Evolutionary conservation across 1,140 invertebrate species (phyloP), one percentile per base, ranked within the genome.

Genomic region (Zaprionus africanus): DNA sequence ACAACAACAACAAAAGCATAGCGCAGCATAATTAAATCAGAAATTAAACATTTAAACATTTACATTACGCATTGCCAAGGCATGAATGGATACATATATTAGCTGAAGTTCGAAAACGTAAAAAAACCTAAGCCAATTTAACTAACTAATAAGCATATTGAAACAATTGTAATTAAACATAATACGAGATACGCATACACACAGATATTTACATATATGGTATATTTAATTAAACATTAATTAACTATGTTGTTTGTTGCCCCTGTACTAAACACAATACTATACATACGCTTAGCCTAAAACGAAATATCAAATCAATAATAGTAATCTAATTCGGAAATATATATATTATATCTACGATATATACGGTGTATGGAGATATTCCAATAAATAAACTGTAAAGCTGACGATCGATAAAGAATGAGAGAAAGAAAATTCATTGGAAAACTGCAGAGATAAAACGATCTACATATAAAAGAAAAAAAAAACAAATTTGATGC

Each of bases 161-260:
- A 62, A 68, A 61, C 31, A 65, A 60, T 72, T 76, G 68, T 77
- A 79, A 72, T 79, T 64, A 71, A 71, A 38, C 56, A 63, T 60
- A 74, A 69, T 54, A 66, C 34, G 7, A 49, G 43, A 76, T 49
- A 69, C 36, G 26, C 19, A 73, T 41, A 66, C 26, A 15, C 19
- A 66, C 19, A 24, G 49, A 58, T 49, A 58, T 41, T 51, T 28
- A 31, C 38, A 26, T 34, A 49, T 36, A 59, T 58, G 19, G 56
- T 59, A 54, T 64, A 64, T 9, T 43, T 22, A 60, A n/a, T 57
- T 43, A 38, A 75, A 71, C 53, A 13, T 62, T 46, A 46, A 65
- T 59, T 76, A 75, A 82, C 71, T 82, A 60, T 75, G 78, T 78
- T 84, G 81, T 90, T 90, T 81, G 84, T 88, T 88, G 85, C 81